Evolutionary conservation across 2,113 vertebrate genomes (phyloP), one percentile per base, ranked within the genome.

Genomic region (Onychostoma macrolepis): DNA sequence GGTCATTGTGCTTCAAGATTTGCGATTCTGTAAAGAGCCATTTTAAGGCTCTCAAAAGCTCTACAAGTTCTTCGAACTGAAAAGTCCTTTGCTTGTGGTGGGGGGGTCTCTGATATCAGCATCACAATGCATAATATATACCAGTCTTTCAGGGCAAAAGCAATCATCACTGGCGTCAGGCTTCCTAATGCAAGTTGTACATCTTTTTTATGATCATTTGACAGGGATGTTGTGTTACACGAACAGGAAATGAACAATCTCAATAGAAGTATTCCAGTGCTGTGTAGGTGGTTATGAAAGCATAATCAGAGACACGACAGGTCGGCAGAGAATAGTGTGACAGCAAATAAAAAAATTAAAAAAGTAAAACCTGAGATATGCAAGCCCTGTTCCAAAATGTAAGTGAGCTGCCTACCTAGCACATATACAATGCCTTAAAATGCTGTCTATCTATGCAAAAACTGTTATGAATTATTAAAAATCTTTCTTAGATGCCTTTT

Each of bases 271-370:
- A 67, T 36, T 83, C 30, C 19, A 50, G 41, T n/a, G 81, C 63
- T 71, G 81, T 83, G 81, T 83, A 71, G 81, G 81, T 83, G 81
- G 81, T 83, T 71, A 36, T 83, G 63, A 83, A 83, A 33, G 26
- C 38, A 3, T 24, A 65, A 65, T 48, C 41, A 67, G 61, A 82
- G 26, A 67, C 80, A 67, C 26, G 41, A 67, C 61, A 45, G 80
- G 80, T 67, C 15, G 15, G n/a, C 12, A 41, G 38, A 67, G 61
- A 82, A 82, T 82, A 67, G 61, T 26, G n/a, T 67, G 61, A 82
- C 61, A 12, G 61, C 61, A 48, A 43, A 26, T 9, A 8, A 4
- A 65, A 45, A 65, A 7, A 41, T n/a, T 36, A 61, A 81, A 61
- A 3, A 26, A 48, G n/a, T 45, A 17, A 67, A 67, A 63, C 26